Conservation (phyloP, 2,113 vertebrate genomes). For the Ciconia stormi region DNA sequence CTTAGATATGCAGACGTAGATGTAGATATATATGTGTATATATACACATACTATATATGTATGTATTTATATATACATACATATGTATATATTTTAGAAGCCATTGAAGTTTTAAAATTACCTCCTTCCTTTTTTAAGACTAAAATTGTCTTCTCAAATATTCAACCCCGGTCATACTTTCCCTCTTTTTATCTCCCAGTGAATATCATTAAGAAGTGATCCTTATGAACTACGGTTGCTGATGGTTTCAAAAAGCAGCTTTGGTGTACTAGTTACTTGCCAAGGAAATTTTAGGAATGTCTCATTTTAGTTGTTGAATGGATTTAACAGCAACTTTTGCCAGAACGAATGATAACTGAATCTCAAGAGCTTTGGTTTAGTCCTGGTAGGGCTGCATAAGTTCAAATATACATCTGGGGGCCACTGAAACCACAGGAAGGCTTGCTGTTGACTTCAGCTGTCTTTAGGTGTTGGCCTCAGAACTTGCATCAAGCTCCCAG, state of each 20-base stretch:
- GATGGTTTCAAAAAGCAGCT: not conserved
- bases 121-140: not conserved
- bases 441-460: not conserved
- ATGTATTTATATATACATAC: not conserved
- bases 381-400: not conserved
- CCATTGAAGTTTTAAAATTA: not conserved
- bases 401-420: not conserved
- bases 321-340: not conserved
- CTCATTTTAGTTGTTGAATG: conserved; percentile 11
- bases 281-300: conserved; percentile 5
- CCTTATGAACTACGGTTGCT: not conserved
- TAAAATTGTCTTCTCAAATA: not conserved
- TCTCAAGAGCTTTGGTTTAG: not conserved
- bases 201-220: not conserved
- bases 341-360: not conserved
- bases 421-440: not conserved
- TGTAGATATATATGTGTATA: not conserved
- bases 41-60: not conserved
- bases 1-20: not conserved
- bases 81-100: not conserved
- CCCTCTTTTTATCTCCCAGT: not conserved
- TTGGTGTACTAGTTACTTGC: not conserved
- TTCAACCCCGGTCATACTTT: not conserved
- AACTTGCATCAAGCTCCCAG: not conserved
- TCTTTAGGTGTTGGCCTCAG: not conserved